These are phyloP conservation scores for Carabus problematicus DNA, from an alignment of 2,888 invertebrate genomes.

Conservation along the genomic window DNA sequence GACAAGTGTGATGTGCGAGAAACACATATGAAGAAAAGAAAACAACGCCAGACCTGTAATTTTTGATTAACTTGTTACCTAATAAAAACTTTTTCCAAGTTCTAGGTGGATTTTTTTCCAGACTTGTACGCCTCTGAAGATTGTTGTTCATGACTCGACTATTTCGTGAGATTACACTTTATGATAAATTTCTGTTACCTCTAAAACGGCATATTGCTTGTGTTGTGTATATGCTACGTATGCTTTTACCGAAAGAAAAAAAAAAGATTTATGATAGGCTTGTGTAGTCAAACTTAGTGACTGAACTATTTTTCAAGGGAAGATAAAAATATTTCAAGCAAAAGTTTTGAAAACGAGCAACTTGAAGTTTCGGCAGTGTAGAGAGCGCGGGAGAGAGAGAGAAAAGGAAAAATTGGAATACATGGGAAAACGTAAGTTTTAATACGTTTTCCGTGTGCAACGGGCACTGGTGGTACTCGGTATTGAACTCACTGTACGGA, in stretches of 20 bases:
- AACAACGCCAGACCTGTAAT: too few species aligned
- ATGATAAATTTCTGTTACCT: slow-evolving; percentile 34
- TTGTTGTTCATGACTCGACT: not conserved
- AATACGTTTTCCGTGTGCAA: slow-evolving; percentile 30
- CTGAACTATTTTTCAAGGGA: slow-evolving; percentile 36
- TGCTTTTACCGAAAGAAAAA: not conserved
- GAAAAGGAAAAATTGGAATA: slow-evolving; percentile 27
- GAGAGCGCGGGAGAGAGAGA: not conserved
- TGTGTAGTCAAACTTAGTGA: slow-evolving; percentile 29
- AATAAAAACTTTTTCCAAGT: too few species aligned
- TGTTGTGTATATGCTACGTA: not conserved
- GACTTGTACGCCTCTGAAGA: too few species aligned
- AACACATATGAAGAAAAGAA: too few species aligned
- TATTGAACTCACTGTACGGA: too few species aligned
- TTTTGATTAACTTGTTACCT: too few species aligned
- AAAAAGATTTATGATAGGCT: slow-evolving; percentile 35
- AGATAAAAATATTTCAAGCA: slow-evolving; percentile 32
- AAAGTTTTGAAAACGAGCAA: slow-evolving; percentile 30
- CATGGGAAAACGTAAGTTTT: slow-evolving; percentile 25
- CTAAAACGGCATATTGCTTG: slow-evolving; percentile 24
- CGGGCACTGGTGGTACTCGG: slow-evolving; percentile 6
- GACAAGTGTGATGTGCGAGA: too few species aligned
- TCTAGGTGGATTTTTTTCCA: too few species aligned
- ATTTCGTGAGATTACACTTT: slow-evolving; percentile 34
- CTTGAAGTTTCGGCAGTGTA: slow-evolving; percentile 14